phyloP scores from a whole-genome alignment of 2,888 invertebrate species.

The Icerya purchasi region DNA sequence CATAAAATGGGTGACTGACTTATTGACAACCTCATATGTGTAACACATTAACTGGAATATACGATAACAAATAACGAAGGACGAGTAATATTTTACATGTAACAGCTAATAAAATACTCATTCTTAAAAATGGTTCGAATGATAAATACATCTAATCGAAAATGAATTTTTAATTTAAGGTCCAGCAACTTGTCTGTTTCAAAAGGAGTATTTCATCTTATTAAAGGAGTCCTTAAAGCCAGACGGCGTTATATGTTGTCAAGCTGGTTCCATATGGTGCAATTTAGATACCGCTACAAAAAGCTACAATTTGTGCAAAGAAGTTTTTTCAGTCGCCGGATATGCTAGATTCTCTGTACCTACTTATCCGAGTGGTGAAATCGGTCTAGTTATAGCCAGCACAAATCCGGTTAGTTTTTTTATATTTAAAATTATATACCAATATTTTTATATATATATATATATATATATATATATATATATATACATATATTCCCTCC shows the following conservation, averaged over 20 bases:
- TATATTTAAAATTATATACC: background rate
- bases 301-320: conserved; percentile 50
- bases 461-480: background rate
- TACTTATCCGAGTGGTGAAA: conserved; percentile 91
- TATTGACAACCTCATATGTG: too few species aligned
- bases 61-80: too few species aligned
- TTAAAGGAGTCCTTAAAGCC: conserved; percentile 64
- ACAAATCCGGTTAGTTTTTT: conserved; percentile 34
- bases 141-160: too few species aligned
- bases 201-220: conserved; percentile 60
- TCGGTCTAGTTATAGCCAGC: conserved; percentile 80
- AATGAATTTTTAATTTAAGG: conserved; percentile 28
- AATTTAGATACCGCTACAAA: conserved; percentile 51
- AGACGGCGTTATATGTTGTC: conserved; percentile 82
- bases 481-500: background rate
- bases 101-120: too few species aligned
- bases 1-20: too few species aligned
- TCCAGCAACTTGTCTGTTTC: conserved; percentile 46
- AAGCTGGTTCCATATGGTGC: conserved; percentile 59
- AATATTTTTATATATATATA: background rate
- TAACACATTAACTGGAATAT: too few species aligned
- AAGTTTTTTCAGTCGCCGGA: conserved; percentile 52
- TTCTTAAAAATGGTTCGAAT: too few species aligned
- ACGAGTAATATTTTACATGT: too few species aligned
- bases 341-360: conserved; percentile 75